These are phyloP conservation scores for Coenonympha arcania DNA, from an alignment of 2,888 invertebrate genomes.

Conservation along the genomic window DNA sequence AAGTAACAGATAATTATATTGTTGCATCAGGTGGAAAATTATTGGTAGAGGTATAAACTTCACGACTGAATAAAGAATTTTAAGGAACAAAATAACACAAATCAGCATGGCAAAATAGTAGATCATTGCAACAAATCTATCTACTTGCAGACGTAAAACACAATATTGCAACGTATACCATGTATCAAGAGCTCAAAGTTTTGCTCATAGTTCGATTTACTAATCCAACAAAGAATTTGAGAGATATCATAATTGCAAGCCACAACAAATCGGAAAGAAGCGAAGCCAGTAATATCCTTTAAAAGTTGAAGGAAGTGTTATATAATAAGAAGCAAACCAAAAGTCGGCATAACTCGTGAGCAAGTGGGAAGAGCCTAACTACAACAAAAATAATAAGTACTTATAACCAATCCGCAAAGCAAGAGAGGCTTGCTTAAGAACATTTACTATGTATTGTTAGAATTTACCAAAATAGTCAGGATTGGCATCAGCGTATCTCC, in stretches of 20 bases:
- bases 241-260: not conserved
- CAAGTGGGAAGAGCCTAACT: slow-evolving; percentile 47
- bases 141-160: no score
- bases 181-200: not conserved
- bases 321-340: slow-evolving; percentile 26
- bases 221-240: not conserved
- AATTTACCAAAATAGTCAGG: slow-evolving; percentile 42
- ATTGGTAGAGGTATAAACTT: no score
- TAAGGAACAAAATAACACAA: no score
- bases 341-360: slow-evolving; percentile 26
- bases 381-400: slow-evolving; percentile 36
- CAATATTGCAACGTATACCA: not conserved
- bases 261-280: slow-evolving; percentile 12
- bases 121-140: no score
- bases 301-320: slow-evolving; percentile 20
- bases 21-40: no score
- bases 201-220: not conserved
- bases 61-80: no score
- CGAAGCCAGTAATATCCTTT: slow-evolving; percentile 17
- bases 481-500: slow-evolving; percentile 44
- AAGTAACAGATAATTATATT: no score
- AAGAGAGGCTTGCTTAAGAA: slow-evolving; percentile 34
- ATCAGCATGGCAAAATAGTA: no score
- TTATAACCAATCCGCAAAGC: slow-evolving; percentile 47
- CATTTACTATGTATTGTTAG: slow-evolving; percentile 40